Conservation (phyloP, 2,797 vertebrate genomes). For the Babyrousa celebensis region DNA sequence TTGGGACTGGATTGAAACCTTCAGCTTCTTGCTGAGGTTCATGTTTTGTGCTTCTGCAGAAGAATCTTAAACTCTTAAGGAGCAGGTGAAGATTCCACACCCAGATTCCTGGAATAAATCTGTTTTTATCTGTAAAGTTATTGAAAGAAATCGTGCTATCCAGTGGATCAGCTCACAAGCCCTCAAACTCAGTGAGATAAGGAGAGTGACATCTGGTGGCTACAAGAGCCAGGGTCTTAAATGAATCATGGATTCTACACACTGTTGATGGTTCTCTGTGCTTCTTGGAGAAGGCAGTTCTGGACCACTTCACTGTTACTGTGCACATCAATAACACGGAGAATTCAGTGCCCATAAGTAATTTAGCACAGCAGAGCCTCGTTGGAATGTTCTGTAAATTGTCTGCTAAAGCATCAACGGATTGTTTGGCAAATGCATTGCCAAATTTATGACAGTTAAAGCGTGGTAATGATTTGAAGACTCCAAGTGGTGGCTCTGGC, state of each 20-base stretch:
- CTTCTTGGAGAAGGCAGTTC: not conserved
- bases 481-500: slow-evolving; percentile 27
- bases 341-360: slow-evolving; percentile 4
- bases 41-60: not conserved
- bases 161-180: not conserved
- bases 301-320: not conserved
- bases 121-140: not conserved
- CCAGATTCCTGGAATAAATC: not conserved
- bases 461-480: not conserved
- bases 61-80: not conserved
- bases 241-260: not conserved
- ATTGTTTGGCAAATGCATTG: slow-evolving; percentile 47
- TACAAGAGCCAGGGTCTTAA: not conserved
- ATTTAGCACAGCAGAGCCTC: not conserved
- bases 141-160: not conserved
- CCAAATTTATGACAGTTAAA: slow-evolving; percentile 7
- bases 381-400: slow-evolving; percentile 59
- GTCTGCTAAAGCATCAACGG: slow-evolving; percentile 37
- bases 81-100: not conserved
- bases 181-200: not conserved
- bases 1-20: not conserved
- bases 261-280: not conserved
- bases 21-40: not conserved
- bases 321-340: not conserved
- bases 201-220: not conserved